A percentile compares a stretch with the other conserved stretches of the same genome.
Conservation (phyloP, 2,113 vertebrate genomes). For the Fregetta grallaria region DNA sequence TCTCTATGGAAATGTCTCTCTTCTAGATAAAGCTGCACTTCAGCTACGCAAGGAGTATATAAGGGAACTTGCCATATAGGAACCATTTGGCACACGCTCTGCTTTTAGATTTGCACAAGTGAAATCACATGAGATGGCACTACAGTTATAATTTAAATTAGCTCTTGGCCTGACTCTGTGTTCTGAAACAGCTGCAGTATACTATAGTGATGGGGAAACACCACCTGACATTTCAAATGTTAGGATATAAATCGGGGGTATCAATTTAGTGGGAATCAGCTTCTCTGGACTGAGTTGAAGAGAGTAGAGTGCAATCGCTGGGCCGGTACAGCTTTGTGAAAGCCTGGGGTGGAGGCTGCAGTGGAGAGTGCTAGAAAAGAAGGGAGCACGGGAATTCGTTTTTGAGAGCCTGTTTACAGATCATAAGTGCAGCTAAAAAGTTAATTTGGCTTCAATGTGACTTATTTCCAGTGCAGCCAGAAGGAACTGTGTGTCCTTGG, state of each 20-base stretch:
- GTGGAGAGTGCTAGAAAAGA: not conserved
- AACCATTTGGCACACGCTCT: not conserved
- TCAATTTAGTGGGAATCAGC: not conserved
- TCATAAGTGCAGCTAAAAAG: not conserved
- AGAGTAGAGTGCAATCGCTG: not conserved
- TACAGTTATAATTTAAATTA: slow-evolving; percentile 7
- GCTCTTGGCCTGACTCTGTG: not conserved
- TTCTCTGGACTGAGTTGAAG: not conserved
- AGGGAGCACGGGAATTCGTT: not conserved
- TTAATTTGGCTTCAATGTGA: not conserved
- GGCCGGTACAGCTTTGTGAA: not conserved
- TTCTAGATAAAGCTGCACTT: not conserved
- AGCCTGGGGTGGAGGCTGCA: not conserved
- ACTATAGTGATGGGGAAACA: not conserved
- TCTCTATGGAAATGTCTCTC: not conserved
- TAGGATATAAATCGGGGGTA: not conserved
- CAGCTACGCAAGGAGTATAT: not conserved
- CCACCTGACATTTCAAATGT: not conserved
- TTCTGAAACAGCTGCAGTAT: not conserved
- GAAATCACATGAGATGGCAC: not conserved
- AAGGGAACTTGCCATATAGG: not conserved
- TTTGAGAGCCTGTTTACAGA: not conserved
- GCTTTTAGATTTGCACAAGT: not conserved
- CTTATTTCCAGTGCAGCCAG: not conserved
- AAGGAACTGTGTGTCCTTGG: not conserved